Evolutionary conservation across 2,888 invertebrate genomes (phyloP), one percentile per base, ranked within the genome.

Genomic region (Bedellia somnulentella): DNA sequence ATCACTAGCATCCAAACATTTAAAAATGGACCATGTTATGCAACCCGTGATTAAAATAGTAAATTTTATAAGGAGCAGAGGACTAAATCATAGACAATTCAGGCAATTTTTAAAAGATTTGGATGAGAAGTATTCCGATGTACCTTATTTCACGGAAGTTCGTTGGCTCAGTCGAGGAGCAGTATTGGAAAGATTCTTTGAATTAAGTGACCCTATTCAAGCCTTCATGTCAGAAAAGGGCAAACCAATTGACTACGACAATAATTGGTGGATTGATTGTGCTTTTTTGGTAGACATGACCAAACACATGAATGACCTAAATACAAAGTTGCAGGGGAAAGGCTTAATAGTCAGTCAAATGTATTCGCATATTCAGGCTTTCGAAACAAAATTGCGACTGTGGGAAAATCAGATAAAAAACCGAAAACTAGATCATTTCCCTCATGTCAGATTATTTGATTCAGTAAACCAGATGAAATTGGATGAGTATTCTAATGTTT

Each of bases 41-140:
- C 15, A 28, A 28, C 10, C 17, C 4, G 28, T 17, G 9, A 12
- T 28, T 28, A n/a, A 8, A 12, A 28, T 12, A 16, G 18, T 28
- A 28, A 28, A 24, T 30, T 14, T 9, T 15, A 23, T 15, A 30
- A 23, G n/a, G n/a, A 12, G 15, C 12, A 5, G 31, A 29, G 34
- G 31, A 15, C 32, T 38, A 29, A 37, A 34, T 34, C 38, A 38
- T 30, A 32, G 36, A 15, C 33, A 36, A 36, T 37, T 35, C 25
- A 28, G 36, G 32, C 31, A 34, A 37, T 37, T 37, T 26, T 31
- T 39, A 11, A 28, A 36, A 25, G 36, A 33, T 22, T 33, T 33
- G 15, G 33, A 37, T 29, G 27, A 17, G 13, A 9, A 18, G 9
- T 18, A 18, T 18, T 5, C 5, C 5, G 18, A 18, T 18, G 5